Conservation (phyloP, 2,113 vertebrate genomes). For the Dicrurus megarhynchus region DNA sequence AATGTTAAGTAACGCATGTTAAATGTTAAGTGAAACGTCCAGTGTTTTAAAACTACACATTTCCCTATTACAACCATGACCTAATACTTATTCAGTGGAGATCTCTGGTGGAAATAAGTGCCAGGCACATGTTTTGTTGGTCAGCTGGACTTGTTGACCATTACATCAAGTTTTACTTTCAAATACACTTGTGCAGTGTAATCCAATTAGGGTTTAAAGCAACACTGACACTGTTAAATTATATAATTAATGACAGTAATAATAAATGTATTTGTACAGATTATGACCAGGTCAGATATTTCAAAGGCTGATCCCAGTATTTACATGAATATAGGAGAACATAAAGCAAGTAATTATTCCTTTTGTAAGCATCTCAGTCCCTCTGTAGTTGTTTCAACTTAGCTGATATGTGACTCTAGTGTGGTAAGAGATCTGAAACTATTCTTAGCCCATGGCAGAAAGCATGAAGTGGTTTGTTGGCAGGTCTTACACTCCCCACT, state of each 20-base stretch:
- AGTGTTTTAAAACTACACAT: conserved; percentile 2
- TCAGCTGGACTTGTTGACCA: conserved; percentile 16
- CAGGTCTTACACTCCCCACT: background rate
- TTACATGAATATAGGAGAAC: background rate
- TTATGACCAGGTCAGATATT: background rate
- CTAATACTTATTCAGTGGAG: conserved; percentile 14
- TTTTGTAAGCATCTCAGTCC: background rate
- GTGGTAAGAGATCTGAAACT: conserved; percentile 59
- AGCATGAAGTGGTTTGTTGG: conserved; percentile 23
- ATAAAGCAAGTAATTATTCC: background rate
- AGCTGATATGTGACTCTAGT: conserved; percentile 12
- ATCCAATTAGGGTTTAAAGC: conserved; percentile 3
- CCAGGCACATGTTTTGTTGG: background rate
- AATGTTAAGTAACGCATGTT: background rate
- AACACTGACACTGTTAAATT: background rate
- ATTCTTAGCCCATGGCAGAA: conserved; percentile 69
- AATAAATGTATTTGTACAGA: background rate
- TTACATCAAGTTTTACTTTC: background rate
- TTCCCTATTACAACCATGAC: conserved; percentile 17
- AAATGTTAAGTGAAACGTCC: background rate
- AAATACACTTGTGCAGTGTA: background rate
- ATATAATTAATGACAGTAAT: background rate
- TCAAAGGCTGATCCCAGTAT: background rate
- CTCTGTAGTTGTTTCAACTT: conserved; percentile 49
- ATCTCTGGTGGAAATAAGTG: conserved; percentile 3